Conservation (phyloP, 2,113 vertebrate genomes). For the Dermatemys mawii region DNA sequence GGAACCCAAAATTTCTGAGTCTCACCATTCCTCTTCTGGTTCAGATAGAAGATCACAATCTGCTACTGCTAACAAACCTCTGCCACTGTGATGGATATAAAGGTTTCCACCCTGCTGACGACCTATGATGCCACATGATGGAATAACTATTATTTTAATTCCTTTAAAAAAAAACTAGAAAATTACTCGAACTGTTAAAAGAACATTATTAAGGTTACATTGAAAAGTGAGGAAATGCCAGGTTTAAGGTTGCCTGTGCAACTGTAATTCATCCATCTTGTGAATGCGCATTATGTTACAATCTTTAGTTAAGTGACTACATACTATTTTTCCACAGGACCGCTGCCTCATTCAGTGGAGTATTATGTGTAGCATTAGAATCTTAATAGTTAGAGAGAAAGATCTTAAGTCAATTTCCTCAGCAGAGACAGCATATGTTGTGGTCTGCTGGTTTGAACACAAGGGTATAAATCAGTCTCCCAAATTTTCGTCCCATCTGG, state of each 20-base stretch:
- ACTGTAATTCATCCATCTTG: background rate
- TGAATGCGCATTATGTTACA: background rate
- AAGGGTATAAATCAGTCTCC: constrained; percentile 2
- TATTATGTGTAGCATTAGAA: background rate
- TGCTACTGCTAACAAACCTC: background rate
- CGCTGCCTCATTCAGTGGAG: background rate
- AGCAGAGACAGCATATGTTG: background rate
- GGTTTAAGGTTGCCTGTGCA: background rate
- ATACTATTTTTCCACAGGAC: background rate
- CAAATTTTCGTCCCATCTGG: background rate
- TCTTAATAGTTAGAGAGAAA: background rate
- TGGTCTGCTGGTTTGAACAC: background rate
- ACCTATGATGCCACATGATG: background rate
- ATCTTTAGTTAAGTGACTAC: background rate
- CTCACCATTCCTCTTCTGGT: too few relatives aligned
- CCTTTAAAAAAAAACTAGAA: background rate
- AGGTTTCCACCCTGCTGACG: background rate
- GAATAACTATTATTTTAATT: background rate
- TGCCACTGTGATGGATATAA: background rate
- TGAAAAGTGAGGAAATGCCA: background rate
- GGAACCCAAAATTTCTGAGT: too few relatives aligned
- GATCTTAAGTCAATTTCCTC: background rate
- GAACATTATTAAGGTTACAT: background rate
- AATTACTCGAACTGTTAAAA: background rate
- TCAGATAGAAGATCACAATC: background rate